Percentiles rank a stretch among this genome's conserved stretches.
phyloP scores from a whole-genome alignment of 2,797 vertebrate genomes.

The Anomalospiza imberbis region DNA sequence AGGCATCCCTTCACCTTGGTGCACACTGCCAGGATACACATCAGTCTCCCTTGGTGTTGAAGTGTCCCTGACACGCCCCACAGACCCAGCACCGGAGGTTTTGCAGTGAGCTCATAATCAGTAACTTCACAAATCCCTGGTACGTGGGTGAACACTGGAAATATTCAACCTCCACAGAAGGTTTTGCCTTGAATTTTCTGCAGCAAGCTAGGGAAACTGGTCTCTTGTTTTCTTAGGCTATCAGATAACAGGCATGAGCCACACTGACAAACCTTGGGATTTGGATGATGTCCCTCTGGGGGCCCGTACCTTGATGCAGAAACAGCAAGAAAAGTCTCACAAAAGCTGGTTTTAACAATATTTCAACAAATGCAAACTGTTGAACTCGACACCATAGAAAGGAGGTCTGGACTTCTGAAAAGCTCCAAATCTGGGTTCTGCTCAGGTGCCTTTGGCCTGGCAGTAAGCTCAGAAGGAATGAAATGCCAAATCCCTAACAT shows the following conservation, averaged over 20 bases:
- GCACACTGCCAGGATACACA: background rate
- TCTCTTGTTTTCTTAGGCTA: background rate
- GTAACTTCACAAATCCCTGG: background rate
- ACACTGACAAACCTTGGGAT: background rate
- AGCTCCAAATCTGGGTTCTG: background rate
- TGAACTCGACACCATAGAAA: fast-evolving
- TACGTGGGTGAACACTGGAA: fast-evolving
- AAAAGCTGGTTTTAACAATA: background rate
- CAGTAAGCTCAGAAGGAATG: background rate
- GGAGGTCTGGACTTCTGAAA: background rate
- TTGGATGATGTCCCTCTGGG: background rate
- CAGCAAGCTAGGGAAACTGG: background rate
- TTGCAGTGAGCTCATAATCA: background rate
- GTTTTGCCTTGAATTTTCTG: background rate
- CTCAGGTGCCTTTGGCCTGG: background rate
- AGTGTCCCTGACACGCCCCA: fast-evolving
- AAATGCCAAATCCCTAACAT: background rate
- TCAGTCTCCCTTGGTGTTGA: background rate
- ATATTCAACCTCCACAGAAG: background rate
- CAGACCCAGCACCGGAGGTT: fast-evolving
- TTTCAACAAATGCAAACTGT: background rate
- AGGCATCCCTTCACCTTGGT: background rate
- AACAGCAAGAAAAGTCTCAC: background rate
- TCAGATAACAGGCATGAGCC: background rate
- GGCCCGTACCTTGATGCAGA: background rate